A percentile compares a stretch with the other conserved stretches of the same genome.
Evolutionary conservation across 2,113 vertebrate species (phyloP).

Genomic region (Symphodus melops): DNA sequence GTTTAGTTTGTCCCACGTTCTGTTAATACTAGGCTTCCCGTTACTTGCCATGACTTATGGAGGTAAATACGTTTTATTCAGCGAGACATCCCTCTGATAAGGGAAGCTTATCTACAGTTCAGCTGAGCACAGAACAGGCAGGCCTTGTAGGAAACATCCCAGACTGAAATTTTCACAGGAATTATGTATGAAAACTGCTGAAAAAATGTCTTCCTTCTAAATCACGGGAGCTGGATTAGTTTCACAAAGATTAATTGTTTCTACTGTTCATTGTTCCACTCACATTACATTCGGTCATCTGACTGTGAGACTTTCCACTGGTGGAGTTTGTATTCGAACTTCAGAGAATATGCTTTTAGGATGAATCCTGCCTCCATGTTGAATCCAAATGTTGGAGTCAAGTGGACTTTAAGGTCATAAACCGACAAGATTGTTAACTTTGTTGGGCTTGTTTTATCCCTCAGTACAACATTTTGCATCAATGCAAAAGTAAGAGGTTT

Average conservation of each 20-base stretch:
- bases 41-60: neutral
- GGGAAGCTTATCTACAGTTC: neutral
- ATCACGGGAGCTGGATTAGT: neutral
- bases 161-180: neutral
- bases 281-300: neutral
- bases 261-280: neutral
- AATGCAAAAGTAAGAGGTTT: no score
- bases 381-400: neutral
- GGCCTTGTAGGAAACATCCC: neutral
- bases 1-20: neutral
- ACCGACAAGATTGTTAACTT: neutral
- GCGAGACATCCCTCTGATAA: neutral
- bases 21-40: neutral
- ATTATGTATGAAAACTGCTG: neutral
- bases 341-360: neutral
- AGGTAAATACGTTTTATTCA: neutral
- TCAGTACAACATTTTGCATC: neutral
- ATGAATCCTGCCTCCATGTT: neutral
- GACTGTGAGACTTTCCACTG: neutral
- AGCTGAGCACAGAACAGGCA: neutral
- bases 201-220: neutral
- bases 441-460: neutral
- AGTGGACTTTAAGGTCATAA: neutral
- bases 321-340: neutral
- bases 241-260: slow-evolving; percentile 1